These are phyloP conservation scores for Drosophila greeni DNA, from an alignment of 2,888 invertebrate species.

Conservation along the genomic window DNA sequence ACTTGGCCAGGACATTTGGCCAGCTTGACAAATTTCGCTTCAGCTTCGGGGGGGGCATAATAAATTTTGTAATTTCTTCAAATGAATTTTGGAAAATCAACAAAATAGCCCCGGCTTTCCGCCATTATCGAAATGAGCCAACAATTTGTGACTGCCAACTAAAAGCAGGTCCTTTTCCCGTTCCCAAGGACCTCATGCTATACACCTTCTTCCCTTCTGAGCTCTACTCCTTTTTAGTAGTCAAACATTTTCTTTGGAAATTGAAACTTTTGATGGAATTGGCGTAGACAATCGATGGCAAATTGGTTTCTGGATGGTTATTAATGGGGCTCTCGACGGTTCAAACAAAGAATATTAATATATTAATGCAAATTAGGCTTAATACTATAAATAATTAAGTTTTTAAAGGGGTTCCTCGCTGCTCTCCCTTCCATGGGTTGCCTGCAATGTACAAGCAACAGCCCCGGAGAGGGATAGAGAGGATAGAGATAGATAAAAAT, in stretches of 20 bases:
- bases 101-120: conserved; percentile 14
- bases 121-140: conserved; percentile 39
- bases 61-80: conserved; percentile 63
- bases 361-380: conserved; percentile 1
- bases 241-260: conserved; percentile 24
- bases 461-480: too few species aligned
- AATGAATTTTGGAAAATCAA: conserved; percentile 62
- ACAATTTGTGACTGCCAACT: conserved; percentile 30
- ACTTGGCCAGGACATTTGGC: conserved; percentile 37
- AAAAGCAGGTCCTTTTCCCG: background rate
- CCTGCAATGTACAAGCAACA: background rate
- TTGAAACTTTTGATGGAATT: conserved; percentile 22
- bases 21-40: conserved; percentile 60
- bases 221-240: background rate
- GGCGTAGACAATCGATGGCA: conserved; percentile 25
- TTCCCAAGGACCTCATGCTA: background rate
- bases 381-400: background rate
- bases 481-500: too few species aligned
- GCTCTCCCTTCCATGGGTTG: background rate
- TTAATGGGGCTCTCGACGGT: conserved; percentile 7
- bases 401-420: background rate
- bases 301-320: conserved; percentile 12
- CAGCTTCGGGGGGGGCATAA: conserved; percentile 49
- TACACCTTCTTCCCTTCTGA: background rate
- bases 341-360: background rate